Evolutionary conservation across 37 sponge, comb jelly and placozoan genomes (phyloP).

Genomic region (Cladorhizidae sp.): DNA sequence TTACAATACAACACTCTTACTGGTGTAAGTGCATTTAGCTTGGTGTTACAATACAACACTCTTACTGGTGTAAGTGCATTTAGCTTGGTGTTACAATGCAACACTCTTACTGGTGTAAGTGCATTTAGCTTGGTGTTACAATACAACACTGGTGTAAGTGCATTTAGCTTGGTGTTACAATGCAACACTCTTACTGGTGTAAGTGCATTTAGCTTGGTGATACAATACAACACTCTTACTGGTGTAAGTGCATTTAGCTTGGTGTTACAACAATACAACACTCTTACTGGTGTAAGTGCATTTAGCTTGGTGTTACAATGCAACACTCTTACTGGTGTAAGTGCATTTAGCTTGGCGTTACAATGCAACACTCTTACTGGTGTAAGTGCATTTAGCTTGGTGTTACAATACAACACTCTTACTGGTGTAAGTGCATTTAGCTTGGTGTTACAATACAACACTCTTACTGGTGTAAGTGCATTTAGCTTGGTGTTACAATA

Average conservation of each 20-base stretch:
- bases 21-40: conserved; percentile 12
- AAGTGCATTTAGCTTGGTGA: neutral
- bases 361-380: conserved; percentile 18
- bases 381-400: conserved; percentile 2
- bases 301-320: neutral
- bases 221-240: conserved; percentile 10
- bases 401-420: conserved; percentile 3
- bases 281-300: conserved; percentile 22
- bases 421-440: conserved; percentile 13
- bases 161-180: neutral
- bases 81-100: neutral
- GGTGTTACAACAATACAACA: conserved; percentile 7
- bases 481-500: neutral
- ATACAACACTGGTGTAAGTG: conserved; percentile 26
- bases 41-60: neutral
- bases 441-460: neutral
- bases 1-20: conserved; percentile 10
- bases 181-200: conserved; percentile 23
- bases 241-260: conserved; percentile 11
- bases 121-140: neutral
- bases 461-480: conserved; percentile 22
- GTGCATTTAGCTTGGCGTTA: neutral
- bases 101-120: conserved; percentile 24
- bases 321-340: conserved; percentile 23
- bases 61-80: conserved; percentile 20